Evolutionary conservation across 2,797 vertebrate genomes (phyloP).

Genomic region (Nasua narica): DNA sequence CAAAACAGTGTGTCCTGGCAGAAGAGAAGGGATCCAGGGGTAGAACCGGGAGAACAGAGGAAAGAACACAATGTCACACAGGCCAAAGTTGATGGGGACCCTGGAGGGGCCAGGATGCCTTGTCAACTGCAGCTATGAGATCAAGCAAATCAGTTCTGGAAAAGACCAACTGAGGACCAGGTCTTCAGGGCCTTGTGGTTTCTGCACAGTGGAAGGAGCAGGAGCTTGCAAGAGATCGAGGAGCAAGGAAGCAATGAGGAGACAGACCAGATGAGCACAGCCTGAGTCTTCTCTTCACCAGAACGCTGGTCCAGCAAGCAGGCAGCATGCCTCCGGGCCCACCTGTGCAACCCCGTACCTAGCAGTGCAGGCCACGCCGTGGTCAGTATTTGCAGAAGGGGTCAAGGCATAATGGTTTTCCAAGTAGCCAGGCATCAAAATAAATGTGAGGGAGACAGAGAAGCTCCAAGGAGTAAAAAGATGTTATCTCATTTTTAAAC

Average conservation of each 20-base stretch:
- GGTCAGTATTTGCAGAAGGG: neutral
- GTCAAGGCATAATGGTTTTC: neutral
- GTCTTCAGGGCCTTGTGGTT: neutral
- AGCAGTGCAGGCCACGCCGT: neutral
- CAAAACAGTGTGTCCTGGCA: neutral
- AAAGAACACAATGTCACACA: neutral
- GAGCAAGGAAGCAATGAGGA: neutral
- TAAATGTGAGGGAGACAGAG: neutral
- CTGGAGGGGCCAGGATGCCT: rapidly evolving
- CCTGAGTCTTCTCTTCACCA: neutral
- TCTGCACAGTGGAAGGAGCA: neutral
- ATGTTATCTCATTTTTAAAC: neutral
- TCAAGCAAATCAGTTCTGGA: neutral
- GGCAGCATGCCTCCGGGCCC: rapidly evolving
- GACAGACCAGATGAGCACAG: too few species aligned
- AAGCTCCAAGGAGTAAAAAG: neutral
- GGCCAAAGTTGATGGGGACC: neutral
- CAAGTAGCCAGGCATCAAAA: neutral
- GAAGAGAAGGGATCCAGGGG: neutral
- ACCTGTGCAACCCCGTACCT: rapidly evolving
- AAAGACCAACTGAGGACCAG: neutral
- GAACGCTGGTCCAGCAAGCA: neutral
- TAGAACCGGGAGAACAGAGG: neutral
- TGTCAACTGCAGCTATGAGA: neutral
- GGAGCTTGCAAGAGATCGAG: neutral